Percentiles rank a stretch among this genome's conserved stretches.
Conservation (phyloP, 2,888 invertebrate species). For the Lasioglossum leucozonium region DNA sequence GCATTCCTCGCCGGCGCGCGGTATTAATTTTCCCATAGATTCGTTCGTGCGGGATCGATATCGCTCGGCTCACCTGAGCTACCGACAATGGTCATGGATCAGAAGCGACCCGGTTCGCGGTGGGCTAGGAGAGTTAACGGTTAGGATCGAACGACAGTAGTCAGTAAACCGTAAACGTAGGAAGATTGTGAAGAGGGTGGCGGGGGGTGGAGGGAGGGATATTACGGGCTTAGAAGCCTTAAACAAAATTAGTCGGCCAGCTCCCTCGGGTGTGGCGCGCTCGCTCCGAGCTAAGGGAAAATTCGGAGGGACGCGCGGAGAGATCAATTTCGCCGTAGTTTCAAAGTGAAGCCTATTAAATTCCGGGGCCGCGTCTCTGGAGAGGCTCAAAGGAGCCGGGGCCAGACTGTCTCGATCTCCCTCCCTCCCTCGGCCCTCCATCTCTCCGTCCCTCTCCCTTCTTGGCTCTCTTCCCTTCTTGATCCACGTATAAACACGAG, state of each 20-base stretch:
- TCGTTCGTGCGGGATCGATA: background rate
- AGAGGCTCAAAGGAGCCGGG: conserved; percentile 73
- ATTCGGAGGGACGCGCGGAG: conserved; percentile 62
- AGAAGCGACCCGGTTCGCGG: background rate
- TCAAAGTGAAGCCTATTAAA: conserved; percentile 80
- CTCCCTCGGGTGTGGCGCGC: conserved; percentile 41
- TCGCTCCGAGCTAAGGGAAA: conserved; percentile 62
- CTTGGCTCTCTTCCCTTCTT: background rate
- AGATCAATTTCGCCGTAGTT: conserved; percentile 76
- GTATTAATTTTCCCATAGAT: background rate
- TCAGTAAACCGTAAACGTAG: background rate
- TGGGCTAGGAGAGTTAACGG: conserved; percentile 18
- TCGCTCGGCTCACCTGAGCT: background rate
- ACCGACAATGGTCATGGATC: background rate
- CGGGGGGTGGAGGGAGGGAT: conserved; percentile 8
- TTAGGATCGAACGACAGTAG: background rate
- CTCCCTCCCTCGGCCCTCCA: background rate
- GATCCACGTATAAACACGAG: conserved; percentile 69
- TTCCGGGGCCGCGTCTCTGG: conserved; percentile 74
- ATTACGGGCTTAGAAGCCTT: conserved; percentile 55
- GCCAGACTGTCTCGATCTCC: conserved; percentile 14
- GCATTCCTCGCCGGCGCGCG: background rate
- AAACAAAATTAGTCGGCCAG: conserved; percentile 60
- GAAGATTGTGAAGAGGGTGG: background rate
- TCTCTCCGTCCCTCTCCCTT: background rate